Evolutionary conservation across 2,113 vertebrate species (phyloP), one percentile per base, ranked within the genome.

Genomic region (Dicentrarchus labrax): DNA sequence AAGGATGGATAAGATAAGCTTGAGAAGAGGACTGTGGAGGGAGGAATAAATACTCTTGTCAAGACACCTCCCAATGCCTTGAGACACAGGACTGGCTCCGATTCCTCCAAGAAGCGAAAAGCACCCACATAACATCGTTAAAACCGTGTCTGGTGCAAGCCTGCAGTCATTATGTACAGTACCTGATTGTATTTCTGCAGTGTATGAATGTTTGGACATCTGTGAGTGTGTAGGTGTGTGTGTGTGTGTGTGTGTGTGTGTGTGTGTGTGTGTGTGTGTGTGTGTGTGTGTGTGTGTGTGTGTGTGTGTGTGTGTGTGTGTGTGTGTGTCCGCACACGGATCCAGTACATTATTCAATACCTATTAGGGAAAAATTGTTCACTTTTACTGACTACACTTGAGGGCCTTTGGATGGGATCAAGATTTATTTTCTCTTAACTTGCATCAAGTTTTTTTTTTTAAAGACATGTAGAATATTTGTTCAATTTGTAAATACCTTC

Each of bases 391-490:
- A 93, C 86, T 56, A 76, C 68, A 86, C 79, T 90, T 90, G 84
- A 91, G 86, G 83, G 83, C 90, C 90, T 91, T 88, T 95, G 96
- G 95, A 95, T 95, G 96, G 96, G 91, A 95, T 96, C 96, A 96
- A 97, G 96, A 95, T 97, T 96, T 97, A 89, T 94, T 97, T 98
- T 96, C 95, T 97, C 96, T 98, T 98, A 99, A 99, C 98, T 99
- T 99, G 98, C 97, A 99, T 99, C 98, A 99, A 99, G 98, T 99
- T 99, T 93, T 96, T 97, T 95, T 96, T 96, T 96, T 91, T 83
- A 19, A 87, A 82, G 72, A 95, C 94, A 92, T 97, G 96, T 98
- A 97, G 97, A 97, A 97, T 97, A 96, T 97, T 95, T 97, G 96
- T 97, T 97, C 94, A 96, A 96, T 96, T 96, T 99, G 97, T 99